Percentiles rank a stretch among this genome's conserved stretches.
phyloP scores from a whole-genome alignment of 2,888 invertebrate species.

The Ametastegia equiseti region DNA sequence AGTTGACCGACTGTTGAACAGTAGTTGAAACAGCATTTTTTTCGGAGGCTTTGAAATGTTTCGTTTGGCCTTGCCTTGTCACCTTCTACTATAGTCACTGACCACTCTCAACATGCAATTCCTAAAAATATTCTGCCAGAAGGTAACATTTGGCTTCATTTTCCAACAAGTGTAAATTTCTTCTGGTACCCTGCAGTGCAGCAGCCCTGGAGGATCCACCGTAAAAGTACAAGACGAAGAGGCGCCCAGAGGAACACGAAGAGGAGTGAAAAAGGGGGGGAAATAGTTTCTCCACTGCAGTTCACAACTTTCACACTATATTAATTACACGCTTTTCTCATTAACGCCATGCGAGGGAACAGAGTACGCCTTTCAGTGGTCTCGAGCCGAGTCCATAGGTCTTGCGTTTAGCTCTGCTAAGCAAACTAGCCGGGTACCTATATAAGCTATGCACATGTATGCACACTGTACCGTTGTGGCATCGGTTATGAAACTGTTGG shows the following conservation, averaged over 20 bases:
- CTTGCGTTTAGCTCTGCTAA: constrained; percentile 20
- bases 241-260: background rate
- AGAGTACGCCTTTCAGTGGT: constrained; percentile 27
- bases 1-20: background rate
- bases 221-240: background rate
- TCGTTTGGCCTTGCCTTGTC: background rate
- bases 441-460: background rate
- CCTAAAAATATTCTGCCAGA: background rate
- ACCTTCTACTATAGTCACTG: background rate
- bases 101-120: background rate
- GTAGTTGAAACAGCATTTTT: background rate
- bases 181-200: no score
- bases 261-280: background rate
- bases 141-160: background rate
- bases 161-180: background rate
- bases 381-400: background rate
- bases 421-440: constrained; percentile 19
- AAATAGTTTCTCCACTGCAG: constrained; percentile 15
- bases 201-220: background rate
- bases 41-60: background rate
- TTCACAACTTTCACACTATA: constrained; percentile 41
- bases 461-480: constrained; percentile 15
- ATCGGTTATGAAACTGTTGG: constrained; percentile 32
- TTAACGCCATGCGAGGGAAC: constrained; percentile 26
- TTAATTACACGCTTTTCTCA: constrained; percentile 45